Conservation (phyloP, 2,113 vertebrate species). For the Fukomys damarensis region DNA sequence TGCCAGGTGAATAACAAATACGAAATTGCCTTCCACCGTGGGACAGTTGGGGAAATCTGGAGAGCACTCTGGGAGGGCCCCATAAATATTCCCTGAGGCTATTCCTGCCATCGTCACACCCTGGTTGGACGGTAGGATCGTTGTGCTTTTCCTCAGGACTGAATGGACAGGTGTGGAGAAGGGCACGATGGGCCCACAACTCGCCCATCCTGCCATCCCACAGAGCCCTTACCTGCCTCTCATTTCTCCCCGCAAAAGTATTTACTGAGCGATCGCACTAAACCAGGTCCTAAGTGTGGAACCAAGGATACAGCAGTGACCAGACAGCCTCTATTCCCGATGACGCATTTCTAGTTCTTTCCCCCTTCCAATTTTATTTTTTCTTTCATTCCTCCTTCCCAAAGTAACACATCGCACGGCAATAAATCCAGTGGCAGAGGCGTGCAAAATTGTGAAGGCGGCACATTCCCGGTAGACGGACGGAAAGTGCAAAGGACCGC, state of each 20-base stretch:
- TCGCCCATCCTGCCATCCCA: neutral
- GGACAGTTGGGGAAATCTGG: neutral
- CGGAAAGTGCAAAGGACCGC: neutral
- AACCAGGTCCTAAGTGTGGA: neutral
- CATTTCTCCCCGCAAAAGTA: neutral
- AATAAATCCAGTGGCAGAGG: no score
- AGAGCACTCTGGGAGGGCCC: neutral
- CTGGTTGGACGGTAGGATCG: neutral
- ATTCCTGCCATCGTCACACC: neutral
- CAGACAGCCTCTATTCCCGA: neutral
- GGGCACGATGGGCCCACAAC: neutral
- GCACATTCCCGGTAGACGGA: no score
- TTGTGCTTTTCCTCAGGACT: neutral
- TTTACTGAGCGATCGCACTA: neutral
- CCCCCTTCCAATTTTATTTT: neutral
- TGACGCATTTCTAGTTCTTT: neutral
- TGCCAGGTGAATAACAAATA: constrained; percentile 50
- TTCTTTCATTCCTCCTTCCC: neutral
- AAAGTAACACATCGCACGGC: neutral
- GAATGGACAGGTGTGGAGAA: neutral
- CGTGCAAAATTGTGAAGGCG: neutral
- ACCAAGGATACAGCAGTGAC: neutral
- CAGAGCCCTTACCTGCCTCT: neutral
- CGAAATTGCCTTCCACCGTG: constrained; percentile 66
- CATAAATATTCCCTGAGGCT: constrained; percentile 36